These are phyloP conservation scores for Candidula unifasciata DNA, from an alignment of 2,888 invertebrate genomes.

Conservation along the genomic window DNA sequence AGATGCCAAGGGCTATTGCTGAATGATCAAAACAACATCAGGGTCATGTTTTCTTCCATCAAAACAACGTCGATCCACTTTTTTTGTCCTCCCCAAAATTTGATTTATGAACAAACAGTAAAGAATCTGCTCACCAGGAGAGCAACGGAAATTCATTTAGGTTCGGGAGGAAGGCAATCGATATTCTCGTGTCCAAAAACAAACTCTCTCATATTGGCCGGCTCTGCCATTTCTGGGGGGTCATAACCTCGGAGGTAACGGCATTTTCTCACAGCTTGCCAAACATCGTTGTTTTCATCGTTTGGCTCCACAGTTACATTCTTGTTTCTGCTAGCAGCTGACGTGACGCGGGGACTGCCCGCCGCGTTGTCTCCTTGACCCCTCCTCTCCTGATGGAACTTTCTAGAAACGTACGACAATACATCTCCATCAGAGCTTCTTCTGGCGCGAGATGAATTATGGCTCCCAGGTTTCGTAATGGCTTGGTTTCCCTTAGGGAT, in stretches of 20 bases:
- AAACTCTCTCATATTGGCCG: constrained; percentile 52
- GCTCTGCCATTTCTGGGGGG: constrained; percentile 61
- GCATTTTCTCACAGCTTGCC: constrained; percentile 57
- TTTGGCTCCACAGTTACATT: background rate
- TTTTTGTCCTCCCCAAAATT: too few species aligned
- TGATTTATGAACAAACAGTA: too few species aligned
- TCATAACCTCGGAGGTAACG: constrained; percentile 61
- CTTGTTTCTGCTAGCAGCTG: background rate
- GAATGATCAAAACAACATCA: too few species aligned
- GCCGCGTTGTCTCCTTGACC: background rate
- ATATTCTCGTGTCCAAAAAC: constrained; percentile 55
- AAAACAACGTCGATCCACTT: too few species aligned
- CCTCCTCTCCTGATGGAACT: background rate
- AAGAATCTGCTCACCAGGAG: background rate
- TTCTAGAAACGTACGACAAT: background rate
- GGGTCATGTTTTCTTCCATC: too few species aligned
- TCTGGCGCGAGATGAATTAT: background rate
- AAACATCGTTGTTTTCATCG: constrained; percentile 36
- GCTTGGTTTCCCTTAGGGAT: background rate
- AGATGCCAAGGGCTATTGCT: too few species aligned
- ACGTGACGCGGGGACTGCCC: background rate
- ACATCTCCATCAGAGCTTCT: constrained; percentile 46
- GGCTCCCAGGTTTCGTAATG: background rate
- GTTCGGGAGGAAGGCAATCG: background rate
- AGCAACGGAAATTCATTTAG: background rate